These are phyloP conservation scores for Oncorhynchus kisutch DNA, from an alignment of 2,113 vertebrate genomes.

Conservation along the genomic window DNA sequence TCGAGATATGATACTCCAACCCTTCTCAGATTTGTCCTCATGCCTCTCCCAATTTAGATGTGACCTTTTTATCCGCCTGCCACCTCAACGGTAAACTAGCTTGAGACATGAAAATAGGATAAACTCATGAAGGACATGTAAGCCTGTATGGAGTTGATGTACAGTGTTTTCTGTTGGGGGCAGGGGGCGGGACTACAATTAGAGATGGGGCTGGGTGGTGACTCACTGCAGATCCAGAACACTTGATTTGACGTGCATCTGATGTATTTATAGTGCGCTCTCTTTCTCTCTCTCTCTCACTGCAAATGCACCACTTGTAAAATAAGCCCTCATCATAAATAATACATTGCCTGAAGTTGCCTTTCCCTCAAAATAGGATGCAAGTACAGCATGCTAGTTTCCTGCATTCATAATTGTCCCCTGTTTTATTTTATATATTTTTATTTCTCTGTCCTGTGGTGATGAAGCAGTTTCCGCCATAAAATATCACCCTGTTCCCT, in stretches of 20 bases:
- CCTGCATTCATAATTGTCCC: slow-evolving; percentile 9
- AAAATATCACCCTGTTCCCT: neutral
- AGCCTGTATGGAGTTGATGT: slow-evolving; percentile 11
- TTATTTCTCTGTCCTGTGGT: slow-evolving; percentile 23
- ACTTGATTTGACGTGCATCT: slow-evolving; percentile 34
- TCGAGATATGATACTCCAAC: slow-evolving; percentile 62
- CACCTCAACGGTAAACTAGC: slow-evolving; percentile 18
- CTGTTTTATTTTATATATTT: neutral
- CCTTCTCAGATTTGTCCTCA: slow-evolving; percentile 40
- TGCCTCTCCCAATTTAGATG: slow-evolving; percentile 56
- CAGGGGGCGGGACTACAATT: neutral
- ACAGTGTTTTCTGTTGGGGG: neutral
- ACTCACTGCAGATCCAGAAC: slow-evolving; percentile 18
- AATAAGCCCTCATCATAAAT: slow-evolving; percentile 50
- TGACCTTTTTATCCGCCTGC: slow-evolving; percentile 56
- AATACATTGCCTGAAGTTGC: slow-evolving; percentile 25
- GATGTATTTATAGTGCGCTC: slow-evolving; percentile 52
- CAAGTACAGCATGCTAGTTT: slow-evolving; percentile 46
- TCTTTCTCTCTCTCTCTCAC: too few relatives aligned
- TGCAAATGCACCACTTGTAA: slow-evolving; percentile 39
- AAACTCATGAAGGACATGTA: slow-evolving; percentile 30
- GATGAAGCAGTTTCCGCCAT: slow-evolving; percentile 24
- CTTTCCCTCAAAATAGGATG: slow-evolving; percentile 31
- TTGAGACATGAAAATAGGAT: slow-evolving; percentile 39
- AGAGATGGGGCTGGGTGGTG: neutral